Evolutionary conservation across 2,888 invertebrate species (phyloP).

Genomic region (Lepeophtheirus nordmannii): DNA sequence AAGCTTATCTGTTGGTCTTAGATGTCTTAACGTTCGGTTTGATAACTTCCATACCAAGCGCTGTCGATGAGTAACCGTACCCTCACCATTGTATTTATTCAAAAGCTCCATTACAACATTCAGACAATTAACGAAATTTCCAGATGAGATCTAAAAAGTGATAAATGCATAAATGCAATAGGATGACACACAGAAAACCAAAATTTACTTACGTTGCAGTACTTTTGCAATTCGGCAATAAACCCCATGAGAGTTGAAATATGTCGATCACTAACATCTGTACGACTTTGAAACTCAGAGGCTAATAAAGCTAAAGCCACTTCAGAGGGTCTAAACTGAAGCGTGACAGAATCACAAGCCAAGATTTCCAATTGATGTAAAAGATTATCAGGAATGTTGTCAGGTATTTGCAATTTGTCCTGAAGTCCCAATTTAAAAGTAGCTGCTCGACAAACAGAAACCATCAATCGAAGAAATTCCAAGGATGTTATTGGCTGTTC

Average conservation of each 20-base stretch:
- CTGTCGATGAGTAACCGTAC: conserved; percentile 46
- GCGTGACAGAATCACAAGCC: conserved; percentile 56
- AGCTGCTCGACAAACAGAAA: conserved; percentile 41
- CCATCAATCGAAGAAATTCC: conserved; percentile 50
- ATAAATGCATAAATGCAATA: conserved; percentile 25
- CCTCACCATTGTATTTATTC: conserved; percentile 53
- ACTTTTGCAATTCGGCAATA: conserved; percentile 48
- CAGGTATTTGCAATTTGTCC: conserved; percentile 20
- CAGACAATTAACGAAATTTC: conserved; percentile 47
- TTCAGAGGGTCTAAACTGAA: conserved; percentile 54
- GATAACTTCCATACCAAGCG: conserved; percentile 60
- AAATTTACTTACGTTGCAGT: conserved; percentile 40
- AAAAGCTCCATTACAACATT: conserved; percentile 48
- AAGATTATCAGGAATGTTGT: conserved; percentile 31
- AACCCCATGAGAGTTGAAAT: conserved; percentile 16
- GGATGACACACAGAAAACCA: neutral
- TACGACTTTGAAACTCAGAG: conserved; percentile 46
- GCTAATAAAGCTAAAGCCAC: conserved; percentile 61
- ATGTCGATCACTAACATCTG: neutral
- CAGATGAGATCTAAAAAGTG: conserved; percentile 49
- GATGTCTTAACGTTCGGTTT: conserved; percentile 52
- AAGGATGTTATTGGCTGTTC: conserved; percentile 46
- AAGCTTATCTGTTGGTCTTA: conserved; percentile 57
- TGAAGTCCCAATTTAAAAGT: conserved; percentile 39
- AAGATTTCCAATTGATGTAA: conserved; percentile 50